Base-by-base conservation (phyloP, 2,113 vertebrate genomes). In the Suncus etruscus region DNA sequence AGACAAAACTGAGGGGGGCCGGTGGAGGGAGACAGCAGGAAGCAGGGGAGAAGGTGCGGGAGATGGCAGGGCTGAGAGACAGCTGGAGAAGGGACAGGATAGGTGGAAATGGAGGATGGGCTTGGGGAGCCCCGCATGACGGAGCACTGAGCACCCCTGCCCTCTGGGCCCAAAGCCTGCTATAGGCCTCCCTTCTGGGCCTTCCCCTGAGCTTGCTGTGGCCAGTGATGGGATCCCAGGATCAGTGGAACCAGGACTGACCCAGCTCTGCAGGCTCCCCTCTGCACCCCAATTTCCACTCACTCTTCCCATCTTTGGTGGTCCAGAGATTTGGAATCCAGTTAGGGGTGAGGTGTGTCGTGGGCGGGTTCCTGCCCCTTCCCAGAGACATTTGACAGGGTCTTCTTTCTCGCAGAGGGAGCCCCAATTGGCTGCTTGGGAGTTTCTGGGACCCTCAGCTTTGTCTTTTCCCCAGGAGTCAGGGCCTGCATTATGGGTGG, bases 351-450 rank as follows among this genome's bases (percentile, higher is more conserved):
- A 27, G n/a, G 24, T 29, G 48, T 51, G 81, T 25, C 3, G 16
- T 0, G 10, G 14, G 70, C 12, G 29, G 1, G 2, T 7, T 12
- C n/a, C 45, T 18, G 22, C n/a, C 54, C 3, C 8, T 8, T 25
- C 22, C 58, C 45, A 0, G 0, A 0, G 15, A 18, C 22, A 31
- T 25, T 47, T 20, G 11, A 12, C 66, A 69, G 66, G 68, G 70
- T 8, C 70, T n/a, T n/a, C 9, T 58, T 70, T 18, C 0, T 25
- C 10, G 11, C 8, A 24, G 66, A 15, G 51, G 68, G 25, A 83
- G 32, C 48, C 32, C 24, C 29, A 31, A 15, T 20, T 72, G 16
- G 45, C 47, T 1, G 1, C 29, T 51, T 5, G 1, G 18, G 0
- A 5, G 8, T 63, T 29, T 20, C 27, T 31, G 4, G 2, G 32